Evolutionary conservation across 2,113 vertebrate genomes (phyloP), one percentile per base, ranked within the genome.

Genomic region (Galbula dea): DNA sequence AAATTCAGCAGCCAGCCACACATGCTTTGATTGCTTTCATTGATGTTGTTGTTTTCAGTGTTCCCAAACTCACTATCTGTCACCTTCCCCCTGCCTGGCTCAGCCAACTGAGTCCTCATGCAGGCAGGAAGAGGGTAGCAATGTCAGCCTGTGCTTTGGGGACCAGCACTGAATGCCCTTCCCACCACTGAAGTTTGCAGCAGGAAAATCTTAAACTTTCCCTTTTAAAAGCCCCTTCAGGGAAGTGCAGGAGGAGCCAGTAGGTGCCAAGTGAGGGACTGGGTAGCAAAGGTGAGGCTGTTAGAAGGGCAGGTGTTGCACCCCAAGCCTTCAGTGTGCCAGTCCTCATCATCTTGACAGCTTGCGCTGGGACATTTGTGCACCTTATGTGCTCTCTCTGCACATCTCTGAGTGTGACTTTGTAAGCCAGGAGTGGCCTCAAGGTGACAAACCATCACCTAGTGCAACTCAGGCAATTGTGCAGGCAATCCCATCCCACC

Each of bases 1-100:
- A 81, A 91, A 95, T 89, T 92, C 94, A 86, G 77, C 78, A 94
- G 81, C 84, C 81, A 81, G 69, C 16, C 77, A 49, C 59, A 76
- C 45, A 52, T 2, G 4, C 62, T 79, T 73, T 77, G 75, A 83
- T 93, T 93, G 85, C 61, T 81, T 90, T 90, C 2, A 4, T 17
- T 81, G 73, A 61, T 65, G 55, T 29, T 91, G 68, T 37, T 86
- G 65, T 86, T 89, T 88, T 81, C 67, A 30, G 46, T 77, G 82
- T 83, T 69, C n/a, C 65, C 39, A n/a, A 67, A 95, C 88, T 81
- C 61, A 74, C 79, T 43, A 12, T 82, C 74, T 3, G 4, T 26
- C 93, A 82, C 91, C 69, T 82, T 77, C 39, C 66, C 30, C 49
- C 45, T n/a, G 3, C 34, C 30, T 27, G 2, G 69, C 68, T 92